phyloP scores from a whole-genome alignment of 2,113 vertebrate genomes.

The Ameiurus melas region DNA sequence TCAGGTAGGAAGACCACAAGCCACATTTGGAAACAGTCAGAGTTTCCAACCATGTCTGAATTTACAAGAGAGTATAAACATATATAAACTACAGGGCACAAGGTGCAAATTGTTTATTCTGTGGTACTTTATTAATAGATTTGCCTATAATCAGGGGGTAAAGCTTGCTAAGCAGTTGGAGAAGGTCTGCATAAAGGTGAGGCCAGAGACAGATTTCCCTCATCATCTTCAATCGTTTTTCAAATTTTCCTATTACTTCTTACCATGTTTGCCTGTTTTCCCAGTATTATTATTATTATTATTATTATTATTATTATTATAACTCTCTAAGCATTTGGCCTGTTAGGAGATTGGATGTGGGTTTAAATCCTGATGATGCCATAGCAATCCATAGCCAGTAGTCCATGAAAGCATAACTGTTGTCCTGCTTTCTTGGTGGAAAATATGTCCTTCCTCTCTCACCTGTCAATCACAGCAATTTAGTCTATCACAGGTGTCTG shows the following conservation, averaged over 20 bases:
- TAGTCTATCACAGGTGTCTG: neutral
- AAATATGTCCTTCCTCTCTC: neutral
- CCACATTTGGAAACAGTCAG: neutral
- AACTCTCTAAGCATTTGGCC: too few relatives aligned
- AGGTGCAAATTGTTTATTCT: neutral
- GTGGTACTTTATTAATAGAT: neutral
- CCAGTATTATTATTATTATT: too few relatives aligned
- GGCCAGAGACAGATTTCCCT: neutral
- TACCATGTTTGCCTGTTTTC: too few relatives aligned
- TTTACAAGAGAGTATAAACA: slow-evolving; percentile 1
- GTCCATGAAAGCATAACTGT: neutral
- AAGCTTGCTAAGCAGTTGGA: neutral
- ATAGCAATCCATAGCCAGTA: neutral
- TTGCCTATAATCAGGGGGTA: neutral
- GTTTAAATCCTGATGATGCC: neutral
- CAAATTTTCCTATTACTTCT: too few relatives aligned
- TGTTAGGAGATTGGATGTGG: too few relatives aligned
- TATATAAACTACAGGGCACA: neutral
- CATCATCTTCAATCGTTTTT: too few relatives aligned
- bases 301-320: too few relatives aligned
- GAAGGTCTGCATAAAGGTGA: neutral
- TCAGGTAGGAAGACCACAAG: slow-evolving; percentile 20
- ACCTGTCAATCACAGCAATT: neutral
- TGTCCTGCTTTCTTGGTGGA: neutral
- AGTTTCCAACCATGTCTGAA: neutral